Evolutionary conservation across 2,113 vertebrate genomes (phyloP), one percentile per base, ranked within the genome.

Genomic region (Catharus fuscescens): DNA sequence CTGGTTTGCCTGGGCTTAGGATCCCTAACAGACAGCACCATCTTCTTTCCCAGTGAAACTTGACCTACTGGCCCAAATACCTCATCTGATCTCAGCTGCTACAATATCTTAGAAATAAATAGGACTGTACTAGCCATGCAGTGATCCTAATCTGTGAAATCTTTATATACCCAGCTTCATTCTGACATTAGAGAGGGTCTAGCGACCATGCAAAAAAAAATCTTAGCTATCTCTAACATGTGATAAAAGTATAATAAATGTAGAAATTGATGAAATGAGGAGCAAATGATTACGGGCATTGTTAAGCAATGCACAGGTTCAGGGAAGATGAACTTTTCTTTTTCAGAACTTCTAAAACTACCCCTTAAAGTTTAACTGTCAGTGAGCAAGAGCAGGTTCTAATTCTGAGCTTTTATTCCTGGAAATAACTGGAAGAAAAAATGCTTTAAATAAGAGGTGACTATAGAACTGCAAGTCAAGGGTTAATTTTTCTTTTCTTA

Each of bases 111-210:
- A 69, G 92, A 80, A 96, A 95, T 71, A 94, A 94, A 94, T 92
- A 96, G 76, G 66, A 86, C 48, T 6, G 6, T 80, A 59, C 77
- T 90, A 92, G 53, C 76, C 86, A 95, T 67, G 82, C 94, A 96
- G 65, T 95, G 95, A 96, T 93, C 94, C 95, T 71, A 71, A 90
- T 96, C 93, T 88, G 81, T 86, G 83, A 88, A 96, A 90, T 92
- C 88, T 94, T 92, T 88, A 78, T 36, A 88, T 42, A 60, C 9
- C 18, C 56, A 91, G 45, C 53, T 92, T 90, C 64, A 45, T 64
- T 92, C 71, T 84, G 54, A 86, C 65, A 93, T 96, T 96, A 95
- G 93, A 84, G 67, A 95, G 47, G 93, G 88, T 96, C 96, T 96
- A 79, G 90, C 87, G 40, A 76, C 70, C 94, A 96, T 95, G 95